phyloP scores from a whole-genome alignment of 1,140 invertebrate species.

The Trichonephila clavata region DNA sequence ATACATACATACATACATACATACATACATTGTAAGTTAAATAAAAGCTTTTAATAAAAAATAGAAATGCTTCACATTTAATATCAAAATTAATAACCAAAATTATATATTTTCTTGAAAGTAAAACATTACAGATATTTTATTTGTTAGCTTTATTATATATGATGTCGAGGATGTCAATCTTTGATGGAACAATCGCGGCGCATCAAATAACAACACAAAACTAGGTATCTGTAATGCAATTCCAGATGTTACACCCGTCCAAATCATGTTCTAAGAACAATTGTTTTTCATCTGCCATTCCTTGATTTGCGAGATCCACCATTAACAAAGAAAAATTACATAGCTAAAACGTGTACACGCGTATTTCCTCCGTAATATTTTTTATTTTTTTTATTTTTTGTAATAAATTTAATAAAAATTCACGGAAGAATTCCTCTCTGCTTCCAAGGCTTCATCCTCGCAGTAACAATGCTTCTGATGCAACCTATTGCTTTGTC shows the following conservation, averaged over 20 bases:
- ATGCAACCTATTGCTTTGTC: conserved; percentile 7
- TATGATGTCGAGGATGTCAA: no score
- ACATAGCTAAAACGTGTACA: no score
- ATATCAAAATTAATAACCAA: no score
- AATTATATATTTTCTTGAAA: no score
- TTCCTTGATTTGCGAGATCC: neutral
- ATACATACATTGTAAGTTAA: no score
- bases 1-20: no score
- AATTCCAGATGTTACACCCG: neutral
- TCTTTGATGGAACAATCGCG: no score
- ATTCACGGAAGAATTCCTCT: conserved; percentile 2
- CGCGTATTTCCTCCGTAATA: no score
- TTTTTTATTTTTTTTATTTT: neutral
- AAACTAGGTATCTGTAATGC: neutral
- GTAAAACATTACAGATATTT: no score
- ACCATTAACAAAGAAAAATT: neutral
- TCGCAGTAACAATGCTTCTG: neutral
- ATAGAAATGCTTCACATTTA: no score
- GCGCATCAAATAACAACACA: neutral
- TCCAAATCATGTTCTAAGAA: neutral
- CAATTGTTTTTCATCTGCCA: neutral
- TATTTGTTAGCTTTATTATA: no score
- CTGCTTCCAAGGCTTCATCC: neutral
- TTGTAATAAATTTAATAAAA: conserved; percentile 2
- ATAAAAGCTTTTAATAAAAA: no score